Evolutionary conservation across 2,888 invertebrate genomes (phyloP).

Genomic region (Parnassius apollo): DNA sequence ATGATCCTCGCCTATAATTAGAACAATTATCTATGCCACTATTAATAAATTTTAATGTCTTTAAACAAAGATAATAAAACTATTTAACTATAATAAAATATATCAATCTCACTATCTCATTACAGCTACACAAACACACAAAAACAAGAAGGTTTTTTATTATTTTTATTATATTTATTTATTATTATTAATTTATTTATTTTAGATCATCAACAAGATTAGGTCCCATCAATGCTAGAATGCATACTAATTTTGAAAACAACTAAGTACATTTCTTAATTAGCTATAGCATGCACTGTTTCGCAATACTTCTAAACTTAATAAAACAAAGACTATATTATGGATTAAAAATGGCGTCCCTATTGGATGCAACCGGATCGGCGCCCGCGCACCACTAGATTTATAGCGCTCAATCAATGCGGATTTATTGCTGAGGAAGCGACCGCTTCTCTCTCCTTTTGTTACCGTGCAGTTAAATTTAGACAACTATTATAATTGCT

Average conservation of each 20-base stretch:
- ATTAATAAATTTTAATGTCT: background rate
- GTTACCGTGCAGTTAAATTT: slow-evolving; percentile 59
- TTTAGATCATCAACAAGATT: too few species aligned
- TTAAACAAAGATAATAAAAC: too few species aligned
- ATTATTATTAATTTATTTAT: too few species aligned
- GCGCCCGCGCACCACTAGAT: slow-evolving; percentile 65
- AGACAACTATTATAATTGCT: slow-evolving; percentile 69
- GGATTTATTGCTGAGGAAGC: slow-evolving; percentile 79
- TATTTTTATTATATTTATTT: too few species aligned
- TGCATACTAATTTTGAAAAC: too few species aligned
- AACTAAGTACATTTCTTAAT: too few species aligned
- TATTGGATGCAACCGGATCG: slow-evolving; percentile 52
- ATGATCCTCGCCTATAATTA: slow-evolving; percentile 31
- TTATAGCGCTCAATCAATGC: slow-evolving; percentile 80
- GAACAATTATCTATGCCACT: slow-evolving; percentile 6
- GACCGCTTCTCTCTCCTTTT: slow-evolving; percentile 59
- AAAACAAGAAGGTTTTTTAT: too few species aligned
- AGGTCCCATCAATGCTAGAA: too few species aligned
- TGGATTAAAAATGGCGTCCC: slow-evolving; percentile 37
- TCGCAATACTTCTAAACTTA: background rate
- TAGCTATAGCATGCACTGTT: too few species aligned
- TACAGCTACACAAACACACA: too few species aligned
- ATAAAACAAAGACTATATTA: background rate
- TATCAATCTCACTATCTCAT: too few species aligned
- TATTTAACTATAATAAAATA: too few species aligned